Percentiles rank a stretch among this genome's conserved stretches.
phyloP scores from a whole-genome alignment of 2,888 invertebrate species.

The Drosophila siamana region DNA sequence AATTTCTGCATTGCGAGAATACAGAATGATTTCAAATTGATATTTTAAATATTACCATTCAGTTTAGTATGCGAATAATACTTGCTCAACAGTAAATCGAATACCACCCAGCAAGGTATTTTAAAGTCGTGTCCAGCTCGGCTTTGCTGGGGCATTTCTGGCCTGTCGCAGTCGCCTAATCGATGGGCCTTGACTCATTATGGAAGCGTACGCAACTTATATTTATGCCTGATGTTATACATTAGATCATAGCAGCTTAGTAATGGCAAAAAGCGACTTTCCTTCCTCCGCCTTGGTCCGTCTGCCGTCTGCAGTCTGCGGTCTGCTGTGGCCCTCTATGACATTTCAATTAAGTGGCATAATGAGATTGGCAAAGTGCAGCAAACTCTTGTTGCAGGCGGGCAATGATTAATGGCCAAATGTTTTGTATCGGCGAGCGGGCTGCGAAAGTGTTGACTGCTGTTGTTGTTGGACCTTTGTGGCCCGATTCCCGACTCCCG shows the following conservation, averaged over 20 bases:
- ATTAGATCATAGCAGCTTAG: constrained; percentile 10
- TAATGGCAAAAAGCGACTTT: constrained; percentile 7
- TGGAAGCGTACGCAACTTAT: constrained; percentile 4
- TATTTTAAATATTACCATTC: too few species aligned
- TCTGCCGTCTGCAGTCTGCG: too few species aligned
- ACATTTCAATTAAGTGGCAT: constrained; percentile 75
- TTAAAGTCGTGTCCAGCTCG: background rate
- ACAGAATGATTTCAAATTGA: too few species aligned
- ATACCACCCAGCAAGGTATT: too few species aligned
- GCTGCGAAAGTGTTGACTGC: constrained; percentile 77
- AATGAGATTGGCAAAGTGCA: constrained; percentile 63
- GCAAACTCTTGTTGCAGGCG: constrained; percentile 57
- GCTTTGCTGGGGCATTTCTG: background rate
- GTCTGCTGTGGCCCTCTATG: constrained; percentile 53
- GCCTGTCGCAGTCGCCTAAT: background rate
- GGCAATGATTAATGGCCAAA: constrained; percentile 75
- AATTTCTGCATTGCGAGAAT: too few species aligned
- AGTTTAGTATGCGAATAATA: too few species aligned
- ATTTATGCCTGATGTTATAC: constrained; percentile 8
- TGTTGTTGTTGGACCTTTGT: constrained; percentile 37
- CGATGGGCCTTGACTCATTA: constrained; percentile 2
- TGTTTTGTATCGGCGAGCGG: constrained; percentile 62
- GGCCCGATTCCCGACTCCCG: background rate
- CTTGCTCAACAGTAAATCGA: too few species aligned
- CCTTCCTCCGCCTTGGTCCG: background rate